Evolutionary conservation across 2,888 invertebrate genomes (phyloP), one percentile per base, ranked within the genome.

Genomic region (Agonopterix arenella): DNA sequence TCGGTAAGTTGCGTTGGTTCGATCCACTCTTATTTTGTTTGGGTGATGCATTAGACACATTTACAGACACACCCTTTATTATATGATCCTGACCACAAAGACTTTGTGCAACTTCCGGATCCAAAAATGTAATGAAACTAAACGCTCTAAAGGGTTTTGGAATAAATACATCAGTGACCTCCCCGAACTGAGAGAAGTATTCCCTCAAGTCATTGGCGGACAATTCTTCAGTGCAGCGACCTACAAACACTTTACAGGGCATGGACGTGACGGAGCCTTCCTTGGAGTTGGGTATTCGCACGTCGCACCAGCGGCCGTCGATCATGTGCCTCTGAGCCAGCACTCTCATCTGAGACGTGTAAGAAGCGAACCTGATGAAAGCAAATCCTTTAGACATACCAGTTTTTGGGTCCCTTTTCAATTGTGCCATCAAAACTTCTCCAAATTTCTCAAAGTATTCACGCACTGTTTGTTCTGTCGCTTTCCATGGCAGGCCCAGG

Each of bases 351-450:
- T 99, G 99, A 51, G 97, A 95, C 68, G 98, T 97, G 77, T 98
- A 97, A 59, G 96, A 96, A 50, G 94, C 95, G 89, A 99, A 99
- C 64, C 98, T 91, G 57, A 99, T 97, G 82, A 99, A 99, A 56
- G 99, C 99, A 85, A 99, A 99, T 49, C 99, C 99, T 88, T 98
- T 98, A 1, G 98, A 98, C 82, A 98, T 97, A 45, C 98, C 97
- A 36, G 97, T 96, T 80, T 91, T 91, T 8, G 95, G 93, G 82
- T 98, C 97, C 83, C 97, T 95, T 80, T 98, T 98, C 10, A 98
- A 95, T 91, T 98, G 98, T 52, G 97, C 97, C 97, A 99, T 98
- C 54, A 98, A 90, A 52, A 99, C 96, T 88, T 98, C 98, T 37
- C 99, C 99, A 89, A 97, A 99, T 59, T 96, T 95, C 76, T 98